Percentiles rank a stretch among this genome's conserved stretches.
Conservation (phyloP, 2,888 invertebrate genomes). For the Tetanocera ferruginea region DNA sequence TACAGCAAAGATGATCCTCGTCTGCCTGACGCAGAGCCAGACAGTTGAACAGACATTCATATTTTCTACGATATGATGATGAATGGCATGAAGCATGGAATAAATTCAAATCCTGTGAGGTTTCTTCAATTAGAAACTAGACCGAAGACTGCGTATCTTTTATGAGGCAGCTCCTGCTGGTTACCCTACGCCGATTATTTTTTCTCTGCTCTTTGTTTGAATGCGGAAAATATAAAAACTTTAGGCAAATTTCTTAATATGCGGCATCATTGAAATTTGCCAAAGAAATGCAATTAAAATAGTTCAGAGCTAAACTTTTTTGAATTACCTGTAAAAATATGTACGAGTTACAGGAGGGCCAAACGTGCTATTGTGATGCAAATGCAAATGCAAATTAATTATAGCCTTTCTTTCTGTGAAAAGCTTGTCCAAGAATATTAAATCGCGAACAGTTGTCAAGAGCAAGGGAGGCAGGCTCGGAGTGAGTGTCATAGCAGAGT, state of each 20-base stretch:
- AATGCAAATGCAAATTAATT: too few species aligned
- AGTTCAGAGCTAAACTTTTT: too few species aligned
- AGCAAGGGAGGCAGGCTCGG: too few species aligned
- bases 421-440: too few species aligned
- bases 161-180: neutral
- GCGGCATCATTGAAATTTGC: neutral
- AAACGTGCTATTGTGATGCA: too few species aligned
- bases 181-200: neutral
- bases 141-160: neutral
- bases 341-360: too few species aligned
- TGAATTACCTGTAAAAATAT: too few species aligned
- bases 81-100: neutral
- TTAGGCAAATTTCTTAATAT: neutral
- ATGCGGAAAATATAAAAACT: neutral
- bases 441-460: too few species aligned
- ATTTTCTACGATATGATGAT: neutral
- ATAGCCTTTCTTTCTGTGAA: too few species aligned
- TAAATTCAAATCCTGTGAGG: neutral
- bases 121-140: neutral
- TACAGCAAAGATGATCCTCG: conserved; percentile 4
- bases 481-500: too few species aligned
- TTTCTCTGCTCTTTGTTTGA: neutral
- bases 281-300: neutral
- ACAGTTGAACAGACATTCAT: neutral
- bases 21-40: neutral